Evolutionary conservation across 1,140 invertebrate species (phyloP), one percentile per base, ranked within the genome.

Genomic region (Nasonia vitripennis): DNA sequence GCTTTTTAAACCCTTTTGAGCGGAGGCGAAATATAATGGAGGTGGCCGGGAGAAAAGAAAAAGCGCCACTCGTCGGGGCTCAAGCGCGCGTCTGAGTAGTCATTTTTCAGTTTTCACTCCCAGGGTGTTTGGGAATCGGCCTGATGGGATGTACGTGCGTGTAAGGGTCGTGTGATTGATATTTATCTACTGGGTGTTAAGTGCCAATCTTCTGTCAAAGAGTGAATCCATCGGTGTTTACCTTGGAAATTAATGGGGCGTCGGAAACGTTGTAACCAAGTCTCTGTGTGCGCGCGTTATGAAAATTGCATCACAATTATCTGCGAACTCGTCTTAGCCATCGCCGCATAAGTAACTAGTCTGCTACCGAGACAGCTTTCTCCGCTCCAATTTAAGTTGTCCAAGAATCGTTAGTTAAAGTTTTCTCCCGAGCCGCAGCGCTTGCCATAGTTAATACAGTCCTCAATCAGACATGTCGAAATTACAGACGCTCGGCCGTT

Each of bases 51-150:
- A 70, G 3, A 45, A 68, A 70, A 78, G 37, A 73, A 20, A 73
- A 79, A 79, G 55, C 67, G 71, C 2, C 62, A 73, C 48, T n/a
- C 12, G 23, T 75, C 4, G 34, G 3, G 17, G 20, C 37, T 82
- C 71, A 37, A 86, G 74, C 78, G 74, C 27, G 6, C 55, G 17
- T 62, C 55, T 62, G 17, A n/a, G 27, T 55, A 82, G 85, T 86
- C 85, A 86, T 86, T 86, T 86, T 86, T 86, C 80, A 85, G 78
- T 83, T 78, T 86, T 83, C 79, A 74, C 80, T 86, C 67, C 80
- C 77, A 73, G 79, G 84, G 79, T 86, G 79, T 86, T 73, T 4
- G n/a, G 41, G 31, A 51, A n/a, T 70, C 23, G 37, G 17, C 17
- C 55, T 55, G 27, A 78, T 71, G n/a, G 34, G 5, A 75, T 67